Evolutionary conservation across 2,113 vertebrate species (phyloP).

Genomic region (Micromys minutus): DNA sequence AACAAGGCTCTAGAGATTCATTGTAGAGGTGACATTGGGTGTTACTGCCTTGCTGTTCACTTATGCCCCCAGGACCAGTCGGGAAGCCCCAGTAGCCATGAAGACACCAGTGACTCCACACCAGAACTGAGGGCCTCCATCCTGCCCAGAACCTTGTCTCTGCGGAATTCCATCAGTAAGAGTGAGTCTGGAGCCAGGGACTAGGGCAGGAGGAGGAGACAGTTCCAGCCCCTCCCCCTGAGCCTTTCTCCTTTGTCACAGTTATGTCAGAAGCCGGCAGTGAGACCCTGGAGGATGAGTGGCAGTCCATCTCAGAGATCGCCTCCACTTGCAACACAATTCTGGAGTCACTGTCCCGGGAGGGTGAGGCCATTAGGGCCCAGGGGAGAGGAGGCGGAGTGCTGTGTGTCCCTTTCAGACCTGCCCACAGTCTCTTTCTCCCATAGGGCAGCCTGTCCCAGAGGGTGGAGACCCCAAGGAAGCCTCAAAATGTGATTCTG

Average conservation of each 20-base stretch:
- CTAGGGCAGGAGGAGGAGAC: rapidly evolving
- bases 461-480: constrained; percentile 69
- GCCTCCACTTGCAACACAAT: constrained; percentile 92
- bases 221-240: neutral
- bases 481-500: constrained; percentile 56
- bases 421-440: neutral
- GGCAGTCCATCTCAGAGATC: constrained; percentile 93
- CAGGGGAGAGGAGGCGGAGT: neutral
- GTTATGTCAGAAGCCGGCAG: constrained; percentile 89
- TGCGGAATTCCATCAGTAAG: constrained; percentile 93
- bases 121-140: constrained; percentile 83
- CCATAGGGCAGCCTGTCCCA: constrained; percentile 75
- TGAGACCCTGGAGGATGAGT: constrained; percentile 91
- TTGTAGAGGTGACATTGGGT: neutral
- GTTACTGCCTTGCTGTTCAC: neutral
- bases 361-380: constrained; percentile 85
- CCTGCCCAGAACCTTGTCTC: constrained; percentile 89
- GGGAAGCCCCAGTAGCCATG: neutral
- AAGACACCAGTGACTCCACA: neutral
- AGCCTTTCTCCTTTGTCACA: constrained; percentile 66
- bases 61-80: neutral
- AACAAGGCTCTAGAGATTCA: neutral
- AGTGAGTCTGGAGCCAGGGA: constrained; percentile 83
- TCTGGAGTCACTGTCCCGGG: constrained; percentile 91
- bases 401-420: neutral